Evolutionary conservation across 2,113 vertebrate species (phyloP).

Genomic region (Hydrolagus affinis): DNA sequence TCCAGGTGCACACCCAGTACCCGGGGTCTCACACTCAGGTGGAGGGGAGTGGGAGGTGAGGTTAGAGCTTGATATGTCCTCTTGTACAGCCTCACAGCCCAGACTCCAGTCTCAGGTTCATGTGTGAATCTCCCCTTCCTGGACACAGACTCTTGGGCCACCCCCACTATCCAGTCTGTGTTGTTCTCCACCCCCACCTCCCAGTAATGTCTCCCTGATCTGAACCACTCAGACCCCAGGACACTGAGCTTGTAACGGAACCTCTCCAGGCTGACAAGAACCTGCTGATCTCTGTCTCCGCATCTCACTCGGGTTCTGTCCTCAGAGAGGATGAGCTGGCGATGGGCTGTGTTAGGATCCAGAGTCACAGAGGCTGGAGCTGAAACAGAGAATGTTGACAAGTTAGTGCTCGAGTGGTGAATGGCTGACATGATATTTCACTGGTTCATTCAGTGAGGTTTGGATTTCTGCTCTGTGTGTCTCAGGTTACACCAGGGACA

Average conservation of each 20-base stretch:
- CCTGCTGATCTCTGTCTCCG: neutral
- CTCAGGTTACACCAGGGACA: no score
- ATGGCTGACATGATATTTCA: no score
- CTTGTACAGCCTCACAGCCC: neutral
- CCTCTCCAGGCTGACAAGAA: neutral
- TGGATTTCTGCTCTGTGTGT: no score
- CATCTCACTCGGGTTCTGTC: neutral
- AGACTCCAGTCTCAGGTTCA: neutral
- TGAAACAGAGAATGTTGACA: neutral
- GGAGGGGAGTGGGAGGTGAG: neutral
- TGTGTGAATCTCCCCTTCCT: neutral
- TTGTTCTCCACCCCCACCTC: constrained; percentile 2
- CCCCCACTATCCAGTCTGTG: neutral
- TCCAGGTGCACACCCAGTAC: neutral
- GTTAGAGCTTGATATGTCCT: neutral
- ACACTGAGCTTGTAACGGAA: neutral
- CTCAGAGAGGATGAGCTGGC: neutral
- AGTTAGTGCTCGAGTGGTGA: no score
- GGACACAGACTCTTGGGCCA: neutral
- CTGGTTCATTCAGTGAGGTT: no score
- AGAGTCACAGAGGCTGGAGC: neutral
- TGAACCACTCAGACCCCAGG: neutral
- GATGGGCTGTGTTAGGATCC: neutral
- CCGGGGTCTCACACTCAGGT: neutral
- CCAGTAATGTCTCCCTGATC: neutral